Conservation (phyloP, 2,797 vertebrate species). For the Lutjanus argentimaculatus region DNA sequence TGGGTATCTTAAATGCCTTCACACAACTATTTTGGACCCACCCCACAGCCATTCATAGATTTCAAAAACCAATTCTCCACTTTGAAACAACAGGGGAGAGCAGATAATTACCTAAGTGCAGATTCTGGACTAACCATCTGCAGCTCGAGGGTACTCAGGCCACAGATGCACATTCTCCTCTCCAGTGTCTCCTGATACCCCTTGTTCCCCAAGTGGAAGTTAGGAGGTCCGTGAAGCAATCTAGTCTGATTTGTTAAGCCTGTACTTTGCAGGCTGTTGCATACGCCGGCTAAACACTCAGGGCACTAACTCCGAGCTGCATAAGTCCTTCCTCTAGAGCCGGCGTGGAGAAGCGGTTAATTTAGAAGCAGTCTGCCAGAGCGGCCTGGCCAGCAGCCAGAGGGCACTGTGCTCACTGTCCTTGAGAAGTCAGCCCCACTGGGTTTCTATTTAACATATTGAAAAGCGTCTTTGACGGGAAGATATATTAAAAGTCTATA, state of each 20-base stretch:
- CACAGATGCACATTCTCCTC: constrained; percentile 79
- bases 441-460: constrained; percentile 87
- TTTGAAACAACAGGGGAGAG: constrained; percentile 84
- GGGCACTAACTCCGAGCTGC: constrained; percentile 79
- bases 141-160: constrained; percentile 84
- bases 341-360: constrained; percentile 84
- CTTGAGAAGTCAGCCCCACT: constrained; percentile 86
- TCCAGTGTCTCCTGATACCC: constrained; percentile 70
- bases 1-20: constrained; percentile 37
- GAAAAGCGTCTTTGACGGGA: constrained; percentile 85
- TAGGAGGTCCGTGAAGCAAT: constrained; percentile 82
- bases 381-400: constrained; percentile 86
- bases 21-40: constrained; percentile 71
- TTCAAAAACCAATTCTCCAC: constrained; percentile 83
- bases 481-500: constrained; percentile 87
- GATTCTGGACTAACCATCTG: constrained; percentile 84
- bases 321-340: constrained; percentile 83
- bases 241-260: constrained; percentile 88
- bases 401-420: constrained; percentile 87
- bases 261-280: constrained; percentile 82
- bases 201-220: constrained; percentile 75
- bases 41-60: constrained; percentile 77
- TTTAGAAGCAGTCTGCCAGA: constrained; percentile 89
- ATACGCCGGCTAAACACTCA: constrained; percentile 79
- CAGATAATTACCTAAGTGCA: constrained; percentile 88